These are phyloP conservation scores for Lithosia quadra DNA, from an alignment of 2,888 invertebrate genomes.

Conservation along the genomic window DNA sequence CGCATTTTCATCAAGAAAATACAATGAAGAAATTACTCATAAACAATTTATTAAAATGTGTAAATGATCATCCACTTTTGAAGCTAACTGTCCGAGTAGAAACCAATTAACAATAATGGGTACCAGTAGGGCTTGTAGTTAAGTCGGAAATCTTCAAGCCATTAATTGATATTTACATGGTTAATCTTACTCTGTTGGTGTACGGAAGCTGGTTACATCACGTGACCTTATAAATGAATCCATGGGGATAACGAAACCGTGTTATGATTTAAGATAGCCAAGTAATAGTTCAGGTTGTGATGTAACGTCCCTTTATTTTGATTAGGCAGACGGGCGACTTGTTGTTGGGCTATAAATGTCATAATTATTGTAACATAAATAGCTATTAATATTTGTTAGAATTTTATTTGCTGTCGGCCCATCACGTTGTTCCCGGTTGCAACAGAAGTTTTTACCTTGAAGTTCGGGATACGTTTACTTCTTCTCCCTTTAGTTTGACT, in stretches of 20 bases:
- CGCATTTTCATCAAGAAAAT: too few relatives aligned
- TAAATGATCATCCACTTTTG: not conserved
- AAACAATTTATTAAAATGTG: too few relatives aligned
- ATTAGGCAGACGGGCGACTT: conserved; percentile 2
- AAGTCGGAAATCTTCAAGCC: conserved; percentile 62
- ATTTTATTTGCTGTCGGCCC: too few relatives aligned
- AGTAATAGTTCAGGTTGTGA: conserved; percentile 26
- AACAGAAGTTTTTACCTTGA: too few relatives aligned
- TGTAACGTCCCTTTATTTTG: conserved; percentile 15
- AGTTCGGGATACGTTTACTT: too few relatives aligned
- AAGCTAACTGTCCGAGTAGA: conserved; percentile 13
- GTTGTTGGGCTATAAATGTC: not conserved
- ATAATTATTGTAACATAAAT: not conserved
- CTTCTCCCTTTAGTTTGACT: too few relatives aligned
- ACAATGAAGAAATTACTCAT: too few relatives aligned
- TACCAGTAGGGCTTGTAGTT: conserved; percentile 46
- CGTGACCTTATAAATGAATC: conserved; percentile 45
- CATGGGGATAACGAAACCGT: conserved; percentile 33
- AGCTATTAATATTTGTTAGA: too few relatives aligned
- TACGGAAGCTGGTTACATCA: conserved; percentile 49
- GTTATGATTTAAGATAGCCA: conserved; percentile 44
- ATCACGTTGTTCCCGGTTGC: too few relatives aligned
- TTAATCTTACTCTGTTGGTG: conserved; percentile 37
- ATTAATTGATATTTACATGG: conserved; percentile 77
- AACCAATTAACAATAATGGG: conserved; percentile 34